Evolutionary conservation across 2,888 invertebrate genomes (phyloP).

Genomic region (Drosophila rubida): DNA sequence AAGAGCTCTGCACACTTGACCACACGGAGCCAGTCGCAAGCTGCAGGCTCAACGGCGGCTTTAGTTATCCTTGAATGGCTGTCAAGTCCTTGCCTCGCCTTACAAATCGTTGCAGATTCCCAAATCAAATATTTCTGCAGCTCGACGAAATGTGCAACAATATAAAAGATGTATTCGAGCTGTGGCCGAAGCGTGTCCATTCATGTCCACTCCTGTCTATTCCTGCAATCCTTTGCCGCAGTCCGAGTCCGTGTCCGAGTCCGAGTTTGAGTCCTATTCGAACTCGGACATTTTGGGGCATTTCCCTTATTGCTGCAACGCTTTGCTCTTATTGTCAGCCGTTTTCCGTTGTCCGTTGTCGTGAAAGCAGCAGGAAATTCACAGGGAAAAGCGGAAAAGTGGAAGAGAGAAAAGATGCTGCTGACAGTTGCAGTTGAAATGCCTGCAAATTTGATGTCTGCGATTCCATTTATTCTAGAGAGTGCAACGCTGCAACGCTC

Average conservation of each 20-base stretch:
- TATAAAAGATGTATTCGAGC: constrained; percentile 44
- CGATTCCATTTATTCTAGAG: constrained; percentile 10
- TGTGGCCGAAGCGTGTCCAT: constrained; percentile 11
- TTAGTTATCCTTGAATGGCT: constrained; percentile 44
- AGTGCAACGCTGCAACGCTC: neutral
- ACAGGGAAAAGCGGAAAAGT: neutral
- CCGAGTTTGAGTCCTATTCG: too few relatives aligned
- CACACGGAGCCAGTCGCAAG: constrained; percentile 6
- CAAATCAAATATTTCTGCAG: constrained; percentile 52
- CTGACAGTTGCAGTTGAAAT: constrained; percentile 47
- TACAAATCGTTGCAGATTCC: constrained; percentile 61
- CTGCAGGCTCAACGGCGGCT: constrained; percentile 25
- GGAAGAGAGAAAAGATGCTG: neutral
- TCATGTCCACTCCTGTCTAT: neutral
- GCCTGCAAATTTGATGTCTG: constrained; percentile 29
- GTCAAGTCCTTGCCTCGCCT: constrained; percentile 53
- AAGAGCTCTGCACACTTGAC: constrained; percentile 22
- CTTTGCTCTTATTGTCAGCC: constrained; percentile 40
- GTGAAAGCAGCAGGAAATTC: constrained; percentile 14
- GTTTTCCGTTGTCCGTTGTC: constrained; percentile 18
- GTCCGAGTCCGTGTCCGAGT: too few relatives aligned
- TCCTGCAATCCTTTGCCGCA: constrained; percentile 34
- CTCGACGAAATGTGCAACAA: constrained; percentile 38
- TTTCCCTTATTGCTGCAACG: constrained; percentile 44
- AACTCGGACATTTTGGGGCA: constrained; percentile 49